Conservation (phyloP, 2,888 invertebrate genomes). For the Pristionchus maxplancki region DNA sequence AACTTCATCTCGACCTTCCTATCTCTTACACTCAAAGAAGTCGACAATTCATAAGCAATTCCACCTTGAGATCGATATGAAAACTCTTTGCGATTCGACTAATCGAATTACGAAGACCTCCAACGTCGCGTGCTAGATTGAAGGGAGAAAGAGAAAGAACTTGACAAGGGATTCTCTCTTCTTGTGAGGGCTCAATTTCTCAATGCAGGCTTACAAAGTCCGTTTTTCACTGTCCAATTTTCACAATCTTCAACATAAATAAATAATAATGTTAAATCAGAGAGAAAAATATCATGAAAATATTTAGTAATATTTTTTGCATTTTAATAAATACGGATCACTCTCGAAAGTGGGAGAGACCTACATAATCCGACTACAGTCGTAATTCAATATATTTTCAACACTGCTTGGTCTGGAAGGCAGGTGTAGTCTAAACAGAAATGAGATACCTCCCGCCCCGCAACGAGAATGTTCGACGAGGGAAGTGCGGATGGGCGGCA, state of each 20-base stretch:
- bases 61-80: conserved; percentile 6
- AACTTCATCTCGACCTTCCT: conserved; percentile 12
- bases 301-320: too few relatives aligned
- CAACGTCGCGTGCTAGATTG: background rate
- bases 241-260: background rate
- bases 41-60: background rate
- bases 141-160: background rate
- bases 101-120: conserved; percentile 32
- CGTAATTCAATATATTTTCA: background rate
- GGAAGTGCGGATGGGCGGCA: background rate
- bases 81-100: background rate
- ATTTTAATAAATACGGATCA: too few relatives aligned
- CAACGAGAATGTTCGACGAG: background rate
- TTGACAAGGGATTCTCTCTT: background rate
- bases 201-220: background rate
- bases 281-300: too few relatives aligned
- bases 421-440: background rate
- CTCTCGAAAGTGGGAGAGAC: background rate
- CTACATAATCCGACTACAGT: background rate
- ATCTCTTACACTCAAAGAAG: background rate
- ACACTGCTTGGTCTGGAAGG: background rate
- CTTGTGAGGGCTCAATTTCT: background rate
- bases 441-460: background rate
- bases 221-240: background rate
- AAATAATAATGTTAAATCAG: background rate